These are phyloP conservation scores for Taxidea taxus DNA, from an alignment of 2,113 vertebrate genomes.

Conservation along the genomic window DNA sequence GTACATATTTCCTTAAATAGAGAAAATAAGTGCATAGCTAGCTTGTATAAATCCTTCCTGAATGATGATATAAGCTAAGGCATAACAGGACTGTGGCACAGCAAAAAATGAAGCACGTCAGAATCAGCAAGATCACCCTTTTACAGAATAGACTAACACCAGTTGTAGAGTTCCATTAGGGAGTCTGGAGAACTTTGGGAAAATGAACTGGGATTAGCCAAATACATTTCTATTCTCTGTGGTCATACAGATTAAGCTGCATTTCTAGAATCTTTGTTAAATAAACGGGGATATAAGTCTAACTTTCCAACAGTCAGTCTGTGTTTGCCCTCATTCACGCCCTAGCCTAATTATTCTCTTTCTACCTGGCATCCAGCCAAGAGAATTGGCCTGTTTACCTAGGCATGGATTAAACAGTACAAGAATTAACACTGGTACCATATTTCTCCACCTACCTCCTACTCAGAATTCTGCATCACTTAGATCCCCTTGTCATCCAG, in stretches of 20 bases:
- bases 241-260: neutral
- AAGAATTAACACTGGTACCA: fast-evolving
- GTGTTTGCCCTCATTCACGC: neutral
- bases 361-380: neutral
- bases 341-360: neutral
- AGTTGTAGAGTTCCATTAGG: neutral
- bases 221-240: neutral
- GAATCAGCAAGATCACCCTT: neutral
- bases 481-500: neutral
- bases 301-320: neutral
- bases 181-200: neutral
- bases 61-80: neutral
- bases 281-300: neutral
- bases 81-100: neutral
- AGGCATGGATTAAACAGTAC: neutral
- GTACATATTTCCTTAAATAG: neutral
- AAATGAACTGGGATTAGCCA: neutral
- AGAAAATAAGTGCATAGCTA: neutral
- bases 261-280: neutral
- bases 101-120: neutral
- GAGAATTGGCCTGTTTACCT: neutral
- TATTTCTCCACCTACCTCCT: neutral
- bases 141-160: neutral
- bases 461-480: neutral
- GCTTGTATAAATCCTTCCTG: neutral